These are phyloP conservation scores for Nasonia longicornis DNA, from an alignment of 1,140 invertebrate species.

Conservation along the genomic window DNA sequence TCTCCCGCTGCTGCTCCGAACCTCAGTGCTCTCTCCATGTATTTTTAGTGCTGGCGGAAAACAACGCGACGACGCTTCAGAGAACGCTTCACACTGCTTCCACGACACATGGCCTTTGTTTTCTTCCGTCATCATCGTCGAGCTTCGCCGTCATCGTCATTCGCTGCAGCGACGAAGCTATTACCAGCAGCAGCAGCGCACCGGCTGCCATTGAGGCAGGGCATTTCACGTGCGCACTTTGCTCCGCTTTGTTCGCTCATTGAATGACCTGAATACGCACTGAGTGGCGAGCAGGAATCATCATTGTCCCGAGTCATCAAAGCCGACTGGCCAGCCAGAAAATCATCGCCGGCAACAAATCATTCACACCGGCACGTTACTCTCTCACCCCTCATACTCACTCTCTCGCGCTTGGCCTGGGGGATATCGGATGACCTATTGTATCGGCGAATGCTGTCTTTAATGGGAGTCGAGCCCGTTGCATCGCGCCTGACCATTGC, in stretches of 20 bases:
- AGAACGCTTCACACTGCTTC: neutral
- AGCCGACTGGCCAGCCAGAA: neutral
- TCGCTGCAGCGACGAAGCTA: neutral
- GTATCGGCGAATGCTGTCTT: neutral
- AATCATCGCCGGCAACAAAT: conserved; percentile 15
- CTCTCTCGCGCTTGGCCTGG: neutral
- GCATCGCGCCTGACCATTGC: neutral
- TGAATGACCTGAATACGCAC: neutral
- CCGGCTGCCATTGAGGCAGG: neutral
- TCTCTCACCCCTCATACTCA: neutral
- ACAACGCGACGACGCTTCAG: neutral
- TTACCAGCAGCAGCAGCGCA: neutral
- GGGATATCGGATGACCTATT: conserved; percentile 10
- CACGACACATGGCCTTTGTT: conserved; percentile 11
- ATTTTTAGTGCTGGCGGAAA: too few relatives aligned
- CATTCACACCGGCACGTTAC: neutral
- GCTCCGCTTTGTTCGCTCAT: neutral
- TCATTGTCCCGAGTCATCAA: neutral
- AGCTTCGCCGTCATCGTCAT: neutral
- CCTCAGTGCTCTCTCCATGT: too few relatives aligned
- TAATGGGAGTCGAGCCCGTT: neutral
- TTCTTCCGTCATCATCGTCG: neutral
- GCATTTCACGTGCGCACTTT: neutral
- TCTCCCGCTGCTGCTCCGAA: too few relatives aligned
- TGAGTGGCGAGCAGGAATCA: neutral